These are phyloP conservation scores for human (Homo sapiens) DNA, from an alignment of 2,113 vertebrate genomes.

Conservation along the genomic window GRCh38 chr6:135920501-135921000, in stretches of 20 bases:
- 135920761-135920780: conserved; percentile 56
- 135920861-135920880: conserved; percentile 70
- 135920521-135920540: neutral
- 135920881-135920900: conserved; percentile 73
- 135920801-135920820: conserved; percentile 69
- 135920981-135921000: conserved; percentile 44
- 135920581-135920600: neutral
- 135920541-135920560: neutral
- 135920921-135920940: conserved; percentile 74
- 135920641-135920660: conserved; percentile 54
- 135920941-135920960: conserved; percentile 71
- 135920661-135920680: conserved; percentile 45
- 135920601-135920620: conserved; percentile 27
- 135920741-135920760: conserved; percentile 67
- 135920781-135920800: conserved; percentile 54
- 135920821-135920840: conserved; percentile 60
- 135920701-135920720: conserved; percentile 50
- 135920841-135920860: conserved; percentile 70
- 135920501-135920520: neutral
- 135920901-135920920: conserved; percentile 77
- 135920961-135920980: conserved; percentile 65
- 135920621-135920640: conserved; percentile 31
- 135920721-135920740: conserved; percentile 71
- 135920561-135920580: neutral
- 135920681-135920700: conserved; percentile 42